A percentile compares a stretch with the other conserved stretches of the same genome.
Evolutionary conservation across 2,797 vertebrate species (phyloP).

Genomic region (Gymnoscopelus microlampas): DNA sequence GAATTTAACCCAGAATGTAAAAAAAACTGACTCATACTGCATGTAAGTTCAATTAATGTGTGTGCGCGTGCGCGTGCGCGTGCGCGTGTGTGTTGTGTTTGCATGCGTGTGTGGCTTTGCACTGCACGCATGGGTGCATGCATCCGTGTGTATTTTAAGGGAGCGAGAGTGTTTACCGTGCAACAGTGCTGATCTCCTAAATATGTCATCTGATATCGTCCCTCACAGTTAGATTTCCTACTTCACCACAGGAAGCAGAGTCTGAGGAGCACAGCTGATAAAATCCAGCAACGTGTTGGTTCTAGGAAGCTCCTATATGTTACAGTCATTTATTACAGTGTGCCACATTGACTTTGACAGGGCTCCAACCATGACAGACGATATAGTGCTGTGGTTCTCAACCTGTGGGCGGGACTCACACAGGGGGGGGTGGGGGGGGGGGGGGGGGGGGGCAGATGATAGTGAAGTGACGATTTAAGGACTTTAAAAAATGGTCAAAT

Average conservation of each 20-base stretch:
- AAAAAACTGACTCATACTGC: too few relatives aligned
- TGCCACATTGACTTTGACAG: background rate
- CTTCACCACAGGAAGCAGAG: background rate
- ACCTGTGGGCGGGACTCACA: too few relatives aligned
- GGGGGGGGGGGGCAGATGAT: too few relatives aligned
- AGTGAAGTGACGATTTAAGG: too few relatives aligned
- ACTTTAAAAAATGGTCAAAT: too few relatives aligned
- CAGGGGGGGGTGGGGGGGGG: too few relatives aligned
- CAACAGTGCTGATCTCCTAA: background rate
- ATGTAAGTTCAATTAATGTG: background rate
- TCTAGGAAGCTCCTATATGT: background rate
- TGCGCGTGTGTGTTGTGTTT: slow-evolving; percentile 13
- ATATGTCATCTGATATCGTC: background rate
- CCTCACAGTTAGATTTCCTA: background rate
- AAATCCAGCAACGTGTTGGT: background rate
- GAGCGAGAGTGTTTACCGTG: background rate
- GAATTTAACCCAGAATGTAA: too few relatives aligned
- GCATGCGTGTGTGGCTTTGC: slow-evolving; percentile 10
- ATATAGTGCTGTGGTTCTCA: background rate
- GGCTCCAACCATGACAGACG: background rate
- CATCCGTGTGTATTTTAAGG: background rate
- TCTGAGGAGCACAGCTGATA: background rate
- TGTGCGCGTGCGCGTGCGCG: background rate
- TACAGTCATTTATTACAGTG: background rate
- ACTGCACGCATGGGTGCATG: background rate